These are phyloP conservation scores for Bombycilla garrulus DNA, from an alignment of 2,113 vertebrate genomes.

Conservation along the genomic window DNA sequence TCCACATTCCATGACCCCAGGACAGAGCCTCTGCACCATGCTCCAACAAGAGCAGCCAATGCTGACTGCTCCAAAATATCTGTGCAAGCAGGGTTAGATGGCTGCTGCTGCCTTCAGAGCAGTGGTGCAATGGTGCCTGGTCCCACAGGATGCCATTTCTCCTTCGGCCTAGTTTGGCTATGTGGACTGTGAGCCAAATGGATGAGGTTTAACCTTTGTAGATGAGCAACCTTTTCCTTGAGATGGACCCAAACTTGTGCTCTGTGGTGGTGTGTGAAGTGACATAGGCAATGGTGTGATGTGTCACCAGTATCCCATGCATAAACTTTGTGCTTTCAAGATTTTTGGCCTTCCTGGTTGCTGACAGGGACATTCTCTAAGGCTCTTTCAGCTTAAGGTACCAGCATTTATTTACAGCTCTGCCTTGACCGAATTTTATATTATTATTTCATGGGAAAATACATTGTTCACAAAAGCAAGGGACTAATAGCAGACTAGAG, in stretches of 20 bases:
- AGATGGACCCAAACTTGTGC: neutral
- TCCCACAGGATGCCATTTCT: fast-evolving
- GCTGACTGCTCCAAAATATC: neutral
- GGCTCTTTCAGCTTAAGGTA: neutral
- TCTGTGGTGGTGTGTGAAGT: fast-evolving
- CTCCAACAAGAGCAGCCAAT: neutral
- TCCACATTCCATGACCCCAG: neutral
- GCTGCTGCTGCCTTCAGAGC: neutral
- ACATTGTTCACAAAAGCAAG: neutral
- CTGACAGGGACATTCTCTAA: neutral
- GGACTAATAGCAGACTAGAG: slow-evolving; percentile 23
- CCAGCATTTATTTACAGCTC: neutral
- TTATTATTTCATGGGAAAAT: neutral
- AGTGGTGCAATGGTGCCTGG: fast-evolving
- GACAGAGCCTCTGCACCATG: fast-evolving
- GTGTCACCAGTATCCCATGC: fast-evolving
- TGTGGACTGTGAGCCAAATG: neutral
- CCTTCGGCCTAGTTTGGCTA: fast-evolving
- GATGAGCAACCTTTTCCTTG: neutral
- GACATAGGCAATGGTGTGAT: neutral
- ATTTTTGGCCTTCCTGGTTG: neutral
- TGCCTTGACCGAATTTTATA: neutral
- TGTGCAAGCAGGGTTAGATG: neutral
- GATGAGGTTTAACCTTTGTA: neutral
- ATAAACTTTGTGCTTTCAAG: neutral